Evolutionary conservation across 1,140 invertebrate species (phyloP), one percentile per base, ranked within the genome.

Genomic region (Lordiphosa clarofinis): DNA sequence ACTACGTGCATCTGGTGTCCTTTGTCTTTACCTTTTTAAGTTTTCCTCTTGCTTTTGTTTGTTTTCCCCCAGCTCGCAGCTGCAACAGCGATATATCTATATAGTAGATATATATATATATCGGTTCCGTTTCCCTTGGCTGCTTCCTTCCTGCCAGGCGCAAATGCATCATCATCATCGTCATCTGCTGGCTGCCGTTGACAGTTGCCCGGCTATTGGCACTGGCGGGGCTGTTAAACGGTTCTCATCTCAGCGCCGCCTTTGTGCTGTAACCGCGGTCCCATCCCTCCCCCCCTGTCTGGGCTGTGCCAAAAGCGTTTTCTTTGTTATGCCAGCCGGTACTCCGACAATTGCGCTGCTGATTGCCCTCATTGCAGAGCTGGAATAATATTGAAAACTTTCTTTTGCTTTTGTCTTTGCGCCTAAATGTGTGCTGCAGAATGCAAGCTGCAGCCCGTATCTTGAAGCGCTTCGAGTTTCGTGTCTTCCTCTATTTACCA

Each of bases 381-480:
- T 86, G 78, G 84, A 84, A 84, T 84, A 84, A 84, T 84, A 84
- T 84, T 84, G 84, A 78, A 82, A 84, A 84, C 50, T 84, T 84
- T 84, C 78, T 70, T 73, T 78, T 56, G 48, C 59, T 70, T 36
- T 39, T 65, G 58, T 69, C 19, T 58, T 6, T 11, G 57, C 57
- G 52, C 56, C 55, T 64, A 50, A 64, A 40, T 63, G 52, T 56
- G 56, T 59, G 37, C 61, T 52, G 24, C 13, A 37, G 48, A 33
- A 35, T 50, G 56, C 46, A 44, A 61, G 52, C 48, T 73, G 71
- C 58, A 69, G 40, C 46, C 63, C 73, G 62, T 72, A 73, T 75
- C 64, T 64, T 36, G 59, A 43, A 35, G 40, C 55, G 69, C 61
- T 78, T 78, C 84, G 64, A 43, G 42, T 38, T 44, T 49, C 64